Evolutionary conservation across 2,888 invertebrate species (phyloP).

Genomic region (Pachymerium ferrugineum): DNA sequence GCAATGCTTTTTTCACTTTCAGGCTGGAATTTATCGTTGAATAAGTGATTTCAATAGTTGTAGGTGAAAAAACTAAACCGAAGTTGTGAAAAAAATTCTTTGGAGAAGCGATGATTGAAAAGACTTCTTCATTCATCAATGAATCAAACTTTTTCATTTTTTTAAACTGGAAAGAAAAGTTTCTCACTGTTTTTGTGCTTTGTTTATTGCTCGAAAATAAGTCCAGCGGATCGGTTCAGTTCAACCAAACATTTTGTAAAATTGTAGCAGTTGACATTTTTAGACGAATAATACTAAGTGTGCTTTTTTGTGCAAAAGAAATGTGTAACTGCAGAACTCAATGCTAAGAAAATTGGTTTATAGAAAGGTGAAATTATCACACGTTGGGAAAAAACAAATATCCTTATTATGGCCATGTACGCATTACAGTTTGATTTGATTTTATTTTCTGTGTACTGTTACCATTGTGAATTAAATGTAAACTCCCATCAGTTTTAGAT

Average conservation of each 20-base stretch:
- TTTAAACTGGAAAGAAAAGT: not conserved
- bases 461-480: conserved; percentile 11
- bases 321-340: not conserved
- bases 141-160: conserved; percentile 5
- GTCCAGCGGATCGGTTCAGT: not conserved
- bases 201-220: not conserved
- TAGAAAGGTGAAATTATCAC: too few species aligned
- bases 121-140: not conserved
- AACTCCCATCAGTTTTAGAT: not conserved
- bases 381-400: not conserved
- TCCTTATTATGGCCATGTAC: not conserved
- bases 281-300: not conserved
- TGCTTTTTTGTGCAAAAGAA: too few species aligned
- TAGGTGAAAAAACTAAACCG: not conserved
- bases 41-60: not conserved
- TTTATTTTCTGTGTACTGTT: conserved; percentile 1
- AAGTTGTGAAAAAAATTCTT: not conserved
- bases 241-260: conserved; percentile 1
- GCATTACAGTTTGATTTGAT: not conserved
- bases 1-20: too few species aligned
- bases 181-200: not conserved
- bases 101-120: not conserved
- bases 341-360: too few species aligned
- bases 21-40: too few species aligned
- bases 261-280: not conserved